phyloP scores from a whole-genome alignment of 2,888 invertebrate species.

The Teleogryllus oceanicus region DNA sequence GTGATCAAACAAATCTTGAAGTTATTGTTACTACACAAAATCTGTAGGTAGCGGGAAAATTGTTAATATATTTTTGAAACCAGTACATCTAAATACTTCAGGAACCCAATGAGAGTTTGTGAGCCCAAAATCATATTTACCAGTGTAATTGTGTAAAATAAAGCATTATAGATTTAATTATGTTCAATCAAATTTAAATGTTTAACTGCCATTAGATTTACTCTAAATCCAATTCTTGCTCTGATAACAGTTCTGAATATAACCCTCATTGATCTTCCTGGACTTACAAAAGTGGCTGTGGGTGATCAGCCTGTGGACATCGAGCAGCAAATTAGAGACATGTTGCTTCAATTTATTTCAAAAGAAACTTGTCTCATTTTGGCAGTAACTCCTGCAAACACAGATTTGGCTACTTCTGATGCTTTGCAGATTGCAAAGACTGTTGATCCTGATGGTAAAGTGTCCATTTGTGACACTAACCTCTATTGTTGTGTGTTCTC shows the following conservation, averaged over 20 bases:
- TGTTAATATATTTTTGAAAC: too few relatives aligned
- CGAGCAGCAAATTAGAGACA: constrained; percentile 85
- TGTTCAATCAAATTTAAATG: too few relatives aligned
- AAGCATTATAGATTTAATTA: too few relatives aligned
- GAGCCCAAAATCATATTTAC: too few relatives aligned
- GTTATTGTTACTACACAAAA: too few relatives aligned
- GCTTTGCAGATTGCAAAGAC: constrained; percentile 97
- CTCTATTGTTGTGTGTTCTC: not conserved
- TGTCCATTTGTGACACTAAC: not conserved
- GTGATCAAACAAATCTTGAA: too few relatives aligned
- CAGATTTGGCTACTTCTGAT: constrained; percentile 98
- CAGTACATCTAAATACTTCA: too few relatives aligned
- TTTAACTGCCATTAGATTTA: not conserved
- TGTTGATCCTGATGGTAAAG: constrained; percentile 85
- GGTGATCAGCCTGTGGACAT: constrained; percentile 96
- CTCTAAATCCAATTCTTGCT: constrained; percentile 1
- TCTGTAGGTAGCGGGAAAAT: too few relatives aligned
- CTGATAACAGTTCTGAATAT: constrained; percentile 70
- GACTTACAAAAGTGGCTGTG: constrained; percentile 94
- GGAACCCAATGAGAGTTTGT: too few relatives aligned
- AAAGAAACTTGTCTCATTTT: constrained; percentile 93
- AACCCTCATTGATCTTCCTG: constrained; percentile 91
- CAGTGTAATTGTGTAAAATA: too few relatives aligned
- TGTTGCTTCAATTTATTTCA: constrained; percentile 92
- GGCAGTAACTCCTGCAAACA: constrained; percentile 96